Percentiles rank a stretch among this genome's conserved stretches.
These are phyloP conservation scores for Monochamus saltuarius DNA, from an alignment of 1,140 invertebrate species.

Conservation along the genomic window DNA sequence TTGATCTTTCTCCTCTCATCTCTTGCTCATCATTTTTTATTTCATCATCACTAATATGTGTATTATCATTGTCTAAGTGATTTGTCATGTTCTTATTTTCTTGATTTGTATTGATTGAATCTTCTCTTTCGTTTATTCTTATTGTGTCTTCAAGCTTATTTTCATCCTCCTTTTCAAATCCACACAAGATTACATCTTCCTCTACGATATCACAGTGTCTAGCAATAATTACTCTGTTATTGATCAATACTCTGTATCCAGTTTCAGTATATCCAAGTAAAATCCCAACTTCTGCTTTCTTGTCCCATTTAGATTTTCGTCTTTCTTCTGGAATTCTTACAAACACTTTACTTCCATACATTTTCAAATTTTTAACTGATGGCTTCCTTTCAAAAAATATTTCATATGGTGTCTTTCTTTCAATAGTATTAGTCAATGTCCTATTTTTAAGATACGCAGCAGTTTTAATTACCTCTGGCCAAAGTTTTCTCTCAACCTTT, in stretches of 20 bases:
- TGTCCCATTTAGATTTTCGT: not conserved
- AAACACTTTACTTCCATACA: slow-evolving; percentile 24
- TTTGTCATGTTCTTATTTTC: not conserved
- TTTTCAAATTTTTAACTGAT: slow-evolving; percentile 9
- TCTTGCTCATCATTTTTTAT: not conserved
- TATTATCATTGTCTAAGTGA: not conserved
- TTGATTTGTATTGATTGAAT: not conserved
- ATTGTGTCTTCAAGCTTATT: too few species aligned
- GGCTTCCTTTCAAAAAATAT: slow-evolving; percentile 12
- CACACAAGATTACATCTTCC: not conserved
- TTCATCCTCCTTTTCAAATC: not conserved
- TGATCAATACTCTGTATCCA: not conserved
- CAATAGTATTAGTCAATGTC: too few species aligned
- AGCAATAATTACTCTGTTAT: slow-evolving; percentile 4
- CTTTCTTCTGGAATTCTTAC: slow-evolving; percentile 6
- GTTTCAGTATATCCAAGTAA: too few species aligned
- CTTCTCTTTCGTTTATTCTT: not conserved
- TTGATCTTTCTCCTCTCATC: slow-evolving; percentile 2
- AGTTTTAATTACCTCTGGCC: slow-evolving; percentile 40
- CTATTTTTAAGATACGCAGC: slow-evolving; percentile 43
- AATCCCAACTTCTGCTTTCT: not conserved
- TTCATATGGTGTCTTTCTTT: slow-evolving; percentile 14
- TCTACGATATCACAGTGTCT: slow-evolving; percentile 5
- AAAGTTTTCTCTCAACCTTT: slow-evolving; percentile 42
- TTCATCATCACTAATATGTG: slow-evolving; percentile 4